phyloP scores from a whole-genome alignment of 2,797 vertebrate species.

The Setipinna tenuifilis region DNA sequence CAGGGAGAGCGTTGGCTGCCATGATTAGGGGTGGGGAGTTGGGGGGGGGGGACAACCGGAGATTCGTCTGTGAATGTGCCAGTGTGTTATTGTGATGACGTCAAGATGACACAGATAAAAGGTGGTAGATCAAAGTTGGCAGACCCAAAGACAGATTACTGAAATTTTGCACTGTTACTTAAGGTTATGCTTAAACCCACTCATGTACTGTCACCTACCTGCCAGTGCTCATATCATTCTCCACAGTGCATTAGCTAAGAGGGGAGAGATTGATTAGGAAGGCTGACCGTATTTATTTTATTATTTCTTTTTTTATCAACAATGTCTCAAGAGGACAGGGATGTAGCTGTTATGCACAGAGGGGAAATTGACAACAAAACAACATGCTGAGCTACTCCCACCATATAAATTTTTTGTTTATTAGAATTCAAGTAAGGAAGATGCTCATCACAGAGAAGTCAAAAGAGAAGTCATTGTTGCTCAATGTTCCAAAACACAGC shows the following conservation, averaged over 20 bases:
- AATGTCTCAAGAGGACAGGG: not conserved
- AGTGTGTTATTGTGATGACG: not conserved
- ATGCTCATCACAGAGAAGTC: not conserved
- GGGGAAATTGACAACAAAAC: not conserved
- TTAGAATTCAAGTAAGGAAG: not conserved
- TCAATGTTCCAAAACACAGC: not conserved
- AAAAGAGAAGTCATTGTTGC: not conserved
- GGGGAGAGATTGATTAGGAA: not conserved
- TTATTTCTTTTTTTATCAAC: not conserved
- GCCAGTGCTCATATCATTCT: constrained; percentile 4
- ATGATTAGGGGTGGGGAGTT: not conserved
- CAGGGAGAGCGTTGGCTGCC: not conserved
- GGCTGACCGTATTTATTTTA: not conserved
- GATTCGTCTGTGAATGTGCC: not conserved
- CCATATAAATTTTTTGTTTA: not conserved
- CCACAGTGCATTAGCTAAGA: constrained; percentile 24
- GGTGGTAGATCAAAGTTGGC: not conserved
- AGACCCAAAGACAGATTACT: not conserved
- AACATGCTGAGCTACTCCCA: not conserved
- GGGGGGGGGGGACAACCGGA: not conserved
- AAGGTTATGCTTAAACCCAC: not conserved
- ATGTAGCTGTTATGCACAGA: not conserved
- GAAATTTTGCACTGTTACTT: not conserved
- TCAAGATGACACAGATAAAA: not conserved
- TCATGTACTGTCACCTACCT: not conserved